Evolutionary conservation across 2,113 vertebrate species (phyloP).

Genomic region (Hippocampus comes): DNA sequence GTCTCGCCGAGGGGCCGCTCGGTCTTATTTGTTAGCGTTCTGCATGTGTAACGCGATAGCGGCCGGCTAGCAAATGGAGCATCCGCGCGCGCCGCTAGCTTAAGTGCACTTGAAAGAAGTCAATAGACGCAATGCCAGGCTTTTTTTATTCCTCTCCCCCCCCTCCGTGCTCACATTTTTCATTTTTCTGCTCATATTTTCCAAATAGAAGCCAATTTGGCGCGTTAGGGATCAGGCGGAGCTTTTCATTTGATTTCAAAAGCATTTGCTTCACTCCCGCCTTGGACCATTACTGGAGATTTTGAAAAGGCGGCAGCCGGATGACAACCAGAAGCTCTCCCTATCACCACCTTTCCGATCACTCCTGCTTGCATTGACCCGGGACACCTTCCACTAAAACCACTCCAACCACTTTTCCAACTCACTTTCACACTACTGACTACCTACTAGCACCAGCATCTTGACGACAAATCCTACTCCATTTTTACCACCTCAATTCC

Average conservation of each 20-base stretch:
- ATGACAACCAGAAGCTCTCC: no score
- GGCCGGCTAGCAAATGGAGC: not conserved
- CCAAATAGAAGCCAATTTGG: conserved; percentile 4
- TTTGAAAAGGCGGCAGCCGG: not conserved
- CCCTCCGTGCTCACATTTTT: not conserved
- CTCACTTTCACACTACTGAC: no score
- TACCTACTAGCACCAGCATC: no score
- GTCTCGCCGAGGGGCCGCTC: not conserved
- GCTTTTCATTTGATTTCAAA: conserved; percentile 8
- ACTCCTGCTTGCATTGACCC: no score
- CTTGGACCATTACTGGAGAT: not conserved
- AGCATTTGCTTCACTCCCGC: not conserved
- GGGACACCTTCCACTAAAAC: no score
- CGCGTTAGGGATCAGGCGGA: not conserved
- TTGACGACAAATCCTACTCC: no score
- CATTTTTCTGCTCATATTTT: not conserved
- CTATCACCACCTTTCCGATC: no score
- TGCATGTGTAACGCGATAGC: not conserved
- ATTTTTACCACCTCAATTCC: no score
- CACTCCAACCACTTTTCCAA: no score
- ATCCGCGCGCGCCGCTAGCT: not conserved
- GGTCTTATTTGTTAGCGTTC: not conserved
- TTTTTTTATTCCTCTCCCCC: not conserved
- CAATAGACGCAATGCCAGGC: not conserved
- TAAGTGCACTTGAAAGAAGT: conserved; percentile 7